phyloP scores from a whole-genome alignment of 2,797 vertebrate species.

The Fratercula arctica region DNA sequence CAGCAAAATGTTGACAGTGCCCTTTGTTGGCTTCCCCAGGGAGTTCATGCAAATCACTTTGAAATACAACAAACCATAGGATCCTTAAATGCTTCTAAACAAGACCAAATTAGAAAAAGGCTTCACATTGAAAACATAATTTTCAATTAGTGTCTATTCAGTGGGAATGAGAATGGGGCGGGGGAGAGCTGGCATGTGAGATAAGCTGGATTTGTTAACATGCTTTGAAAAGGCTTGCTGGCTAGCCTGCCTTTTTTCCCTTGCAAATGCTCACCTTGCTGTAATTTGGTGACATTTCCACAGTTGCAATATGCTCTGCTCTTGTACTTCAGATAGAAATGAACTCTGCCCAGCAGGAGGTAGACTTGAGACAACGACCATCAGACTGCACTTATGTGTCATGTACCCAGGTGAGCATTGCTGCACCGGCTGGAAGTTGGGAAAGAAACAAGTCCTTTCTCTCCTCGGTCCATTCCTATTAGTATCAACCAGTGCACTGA shows the following conservation, averaged over 20 bases:
- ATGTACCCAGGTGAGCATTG: background rate
- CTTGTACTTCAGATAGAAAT: background rate
- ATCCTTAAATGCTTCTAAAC: slow-evolving; percentile 70
- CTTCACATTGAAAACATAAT: slow-evolving; percentile 75
- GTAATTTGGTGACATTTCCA: slow-evolving; percentile 45
- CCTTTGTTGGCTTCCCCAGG: slow-evolving; percentile 52
- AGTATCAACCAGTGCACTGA: background rate
- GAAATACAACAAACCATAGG: slow-evolving; percentile 64
- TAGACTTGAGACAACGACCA: background rate
- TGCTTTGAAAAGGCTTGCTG: slow-evolving; percentile 47
- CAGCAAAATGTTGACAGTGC: slow-evolving; percentile 43
- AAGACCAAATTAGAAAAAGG: slow-evolving; percentile 73
- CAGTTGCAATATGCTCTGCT: background rate
- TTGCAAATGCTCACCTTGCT: slow-evolving; percentile 49
- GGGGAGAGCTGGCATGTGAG: slow-evolving; percentile 38
- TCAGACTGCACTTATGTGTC: background rate
- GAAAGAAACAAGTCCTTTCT: background rate
- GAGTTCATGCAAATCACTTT: slow-evolving; percentile 54
- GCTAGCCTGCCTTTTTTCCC: slow-evolving; percentile 34
- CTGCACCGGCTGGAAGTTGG: background rate
- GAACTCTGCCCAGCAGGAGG: slow-evolving; percentile 19
- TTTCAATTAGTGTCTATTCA: slow-evolving; percentile 78
- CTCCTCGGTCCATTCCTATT: background rate
- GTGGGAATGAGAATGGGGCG: slow-evolving; percentile 46
- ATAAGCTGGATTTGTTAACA: slow-evolving; percentile 61